Evolutionary conservation across 2,888 invertebrate genomes (phyloP), one percentile per base, ranked within the genome.

Genomic region (Mimachlamys varia): DNA sequence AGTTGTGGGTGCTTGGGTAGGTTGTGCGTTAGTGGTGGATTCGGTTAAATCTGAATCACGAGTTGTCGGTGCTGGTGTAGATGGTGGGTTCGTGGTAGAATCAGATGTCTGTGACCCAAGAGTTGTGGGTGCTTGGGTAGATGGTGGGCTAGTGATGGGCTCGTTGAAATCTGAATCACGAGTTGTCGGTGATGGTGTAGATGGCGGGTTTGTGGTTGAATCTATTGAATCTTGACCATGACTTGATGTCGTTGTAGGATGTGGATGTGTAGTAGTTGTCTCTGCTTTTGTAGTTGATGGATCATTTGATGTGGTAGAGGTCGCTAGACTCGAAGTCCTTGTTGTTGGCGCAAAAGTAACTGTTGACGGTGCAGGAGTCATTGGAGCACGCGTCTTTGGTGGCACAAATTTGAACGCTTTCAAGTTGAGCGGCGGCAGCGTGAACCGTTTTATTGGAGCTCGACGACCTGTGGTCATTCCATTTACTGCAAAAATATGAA

Each of bases 11-110:
- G 76, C 76, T 76, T 4, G 33, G 27, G 76, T 76, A 76, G 76
- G 33, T 15, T 33, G 76, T 3, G 12, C 0, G 12, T 76, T 33
- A 1, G 33, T 76, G 12, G 27, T 33, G 12, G 33, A 10, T 0
- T 19, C 0, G 2, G 76, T 12, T 33, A 27, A 15, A 27, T 76
- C 33, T 2, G 76, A 27, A 76, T 10, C 76, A 10, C 10, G 27
- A 76, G 76, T 76, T 33, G 76, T 76, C 15, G 76, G 27, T 76
- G 33, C 76, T 76, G 62, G 62, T 62, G 76, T 76, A 15, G 76
- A 76, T 27, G 76, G 76, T 2, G 33, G 19, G 12, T 76, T 13
- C 13, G 76, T 76, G 76, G 76, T 76, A 1, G 76, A 2, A 0
- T 1, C 22, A 2, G 76, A 3, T 33, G 76, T 0, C 3, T 12